Percentiles rank a stretch among this genome's conserved stretches.
Conservation (phyloP, 37 sponge, comb jelly and placozoan species). For the Chondrilla cf. caribensis region DNA sequence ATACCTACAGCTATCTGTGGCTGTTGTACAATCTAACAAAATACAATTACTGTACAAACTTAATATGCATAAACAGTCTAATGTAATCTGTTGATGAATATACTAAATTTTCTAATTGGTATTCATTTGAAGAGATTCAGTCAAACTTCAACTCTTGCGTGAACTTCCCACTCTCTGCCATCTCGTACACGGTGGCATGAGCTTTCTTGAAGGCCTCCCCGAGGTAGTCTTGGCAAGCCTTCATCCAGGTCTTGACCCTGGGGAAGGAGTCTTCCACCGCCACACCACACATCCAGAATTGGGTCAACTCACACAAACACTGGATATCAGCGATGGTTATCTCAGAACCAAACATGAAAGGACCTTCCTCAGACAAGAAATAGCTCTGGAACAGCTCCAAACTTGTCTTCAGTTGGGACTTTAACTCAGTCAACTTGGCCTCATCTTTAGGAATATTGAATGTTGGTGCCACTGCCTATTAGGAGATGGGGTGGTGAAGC, state of each 20-base stretch:
- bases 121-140: too few species aligned
- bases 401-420: not conserved
- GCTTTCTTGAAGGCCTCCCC: not conserved
- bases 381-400: not conserved
- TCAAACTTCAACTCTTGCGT: not conserved
- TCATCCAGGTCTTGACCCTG: constrained; percentile 5
- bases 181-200: not conserved
- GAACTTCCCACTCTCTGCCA: not conserved
- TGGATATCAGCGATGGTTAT: constrained; percentile 19
- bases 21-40: too few species aligned
- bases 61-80: too few species aligned
- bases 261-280: not conserved
- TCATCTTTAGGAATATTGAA: not conserved
- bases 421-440: not conserved
- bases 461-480: too few species aligned
- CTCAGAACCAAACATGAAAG: not conserved
- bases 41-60: too few species aligned
- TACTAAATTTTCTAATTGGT: too few species aligned
- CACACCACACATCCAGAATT: not conserved
- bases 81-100: too few species aligned
- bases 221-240: constrained; percentile 1
- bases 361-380: constrained; percentile 3
- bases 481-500: too few species aligned
- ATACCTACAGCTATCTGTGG: too few species aligned
- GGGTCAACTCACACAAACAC: constrained; percentile 20